Evolutionary conservation across 1,140 invertebrate species (phyloP), one percentile per base, ranked within the genome.

Genomic region (Anoplophora glabripennis): DNA sequence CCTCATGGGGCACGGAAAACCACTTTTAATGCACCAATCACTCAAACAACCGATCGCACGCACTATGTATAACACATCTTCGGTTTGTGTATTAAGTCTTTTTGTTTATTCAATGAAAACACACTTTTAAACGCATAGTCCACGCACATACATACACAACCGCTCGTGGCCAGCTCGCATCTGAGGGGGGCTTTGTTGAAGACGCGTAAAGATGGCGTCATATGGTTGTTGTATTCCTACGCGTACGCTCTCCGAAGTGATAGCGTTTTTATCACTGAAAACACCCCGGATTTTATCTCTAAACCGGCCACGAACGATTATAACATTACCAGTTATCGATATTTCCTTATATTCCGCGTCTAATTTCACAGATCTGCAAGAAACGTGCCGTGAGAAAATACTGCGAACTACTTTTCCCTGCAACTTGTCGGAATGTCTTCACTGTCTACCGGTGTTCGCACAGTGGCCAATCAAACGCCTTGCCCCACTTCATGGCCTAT

Each of bases 1-100:
- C 72, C 70, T 63, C 72, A 75, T 73, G 72, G 73, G 73, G 67
- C 66, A 71, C 71, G 58, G 61, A 59, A 61, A 49, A 53, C 12
- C 65, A 66, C 68, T 66, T 51, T 52, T 45, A 57, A 36, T 57
- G 37, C 54, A 57, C 54, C 35, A 44, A 54, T 54, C 52, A 54
- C 52, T 28, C 18, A 54, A 44, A 42, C 44, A 52, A 40, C 34
- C 11, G 33, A 41, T 21, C 18, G 36, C 49, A 57, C 49, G 40
- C 55, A 64, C 65, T 64, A 64, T 18, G 55, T 59, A 17, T 28
- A 56, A 58, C 63, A 65, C 62, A 65, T 63, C 49, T 57, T 58
- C 35, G 18, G 12, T 46, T 36, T 14, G 42, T 57, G 46, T 33
- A 51, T 46, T 14, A 21, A 61, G 44, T 51, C 36, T 51, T 44